phyloP scores from a whole-genome alignment of 2,797 vertebrate species.

The Capromys pilorides region DNA sequence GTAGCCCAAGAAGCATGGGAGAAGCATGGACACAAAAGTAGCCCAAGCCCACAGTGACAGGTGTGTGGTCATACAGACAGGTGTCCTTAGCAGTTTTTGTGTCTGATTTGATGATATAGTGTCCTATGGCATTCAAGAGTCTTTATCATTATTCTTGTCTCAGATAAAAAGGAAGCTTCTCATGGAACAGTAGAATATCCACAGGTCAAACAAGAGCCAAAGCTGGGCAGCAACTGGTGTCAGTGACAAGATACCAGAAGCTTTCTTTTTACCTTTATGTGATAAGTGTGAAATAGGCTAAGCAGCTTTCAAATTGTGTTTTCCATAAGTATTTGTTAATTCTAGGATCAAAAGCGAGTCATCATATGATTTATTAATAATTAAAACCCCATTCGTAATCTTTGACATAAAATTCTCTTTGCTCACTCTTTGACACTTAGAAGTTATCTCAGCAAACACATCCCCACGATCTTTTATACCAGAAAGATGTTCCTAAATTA shows the following conservation, averaged over 20 bases:
- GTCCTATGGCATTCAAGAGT: not conserved
- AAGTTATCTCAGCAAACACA: not conserved
- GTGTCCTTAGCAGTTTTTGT: not conserved
- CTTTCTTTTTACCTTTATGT: not conserved
- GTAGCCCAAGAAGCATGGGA: not conserved
- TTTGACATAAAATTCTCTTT: not conserved
- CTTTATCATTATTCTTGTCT: not conserved
- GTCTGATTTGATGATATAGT: not conserved
- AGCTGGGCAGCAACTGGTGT: not conserved
- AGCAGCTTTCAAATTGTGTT: not conserved
- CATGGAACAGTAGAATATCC: not conserved
- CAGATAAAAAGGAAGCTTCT: not conserved
- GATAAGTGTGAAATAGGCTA: not conserved
- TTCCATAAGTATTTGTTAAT: not conserved
- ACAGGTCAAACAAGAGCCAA: not conserved
- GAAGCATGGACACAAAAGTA: not conserved
- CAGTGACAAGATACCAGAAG: not conserved
- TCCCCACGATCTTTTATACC: not conserved
- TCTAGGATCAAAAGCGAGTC: not conserved
- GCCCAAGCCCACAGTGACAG: not conserved
- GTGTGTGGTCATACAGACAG: fast-evolving
- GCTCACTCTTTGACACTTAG: not conserved
- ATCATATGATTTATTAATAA: not conserved
- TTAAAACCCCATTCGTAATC: not conserved
- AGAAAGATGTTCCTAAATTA: not conserved